Evolutionary conservation across 2,888 invertebrate species (phyloP).

Genomic region (Colostygia pectinataria): DNA sequence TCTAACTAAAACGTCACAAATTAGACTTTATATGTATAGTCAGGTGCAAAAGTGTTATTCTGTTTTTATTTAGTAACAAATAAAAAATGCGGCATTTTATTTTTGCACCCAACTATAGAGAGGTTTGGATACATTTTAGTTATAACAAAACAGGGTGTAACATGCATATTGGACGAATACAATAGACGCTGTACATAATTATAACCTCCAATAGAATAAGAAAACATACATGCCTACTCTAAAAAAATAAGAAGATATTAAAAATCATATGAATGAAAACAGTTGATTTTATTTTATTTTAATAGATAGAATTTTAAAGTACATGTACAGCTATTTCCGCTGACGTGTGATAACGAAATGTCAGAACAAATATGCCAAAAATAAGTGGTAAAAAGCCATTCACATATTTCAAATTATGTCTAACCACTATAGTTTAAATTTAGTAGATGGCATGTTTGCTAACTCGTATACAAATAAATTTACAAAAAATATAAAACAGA

Average conservation of each 20-base stretch:
- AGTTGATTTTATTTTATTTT: no score
- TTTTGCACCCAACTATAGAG: conserved; percentile 1
- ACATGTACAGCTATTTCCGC: no score
- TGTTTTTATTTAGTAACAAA: neutral
- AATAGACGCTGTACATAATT: conserved; percentile 56
- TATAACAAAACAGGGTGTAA: conserved; percentile 49
- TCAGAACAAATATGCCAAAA: no score
- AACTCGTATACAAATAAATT: conserved; percentile 28
- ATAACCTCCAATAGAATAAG: conserved; percentile 43
- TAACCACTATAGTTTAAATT: no score
- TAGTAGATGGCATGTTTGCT: conserved; percentile 1
- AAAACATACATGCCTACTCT: conserved; percentile 38
- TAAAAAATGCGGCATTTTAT: neutral
- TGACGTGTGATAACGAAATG: no score
- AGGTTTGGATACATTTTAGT: conserved; percentile 46
- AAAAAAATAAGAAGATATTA: no score
- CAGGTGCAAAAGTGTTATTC: conserved; percentile 45
- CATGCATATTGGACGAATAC: conserved; percentile 70
- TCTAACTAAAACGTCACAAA: conserved; percentile 42
- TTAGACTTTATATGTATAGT: conserved; percentile 45
- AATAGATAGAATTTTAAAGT: no score
- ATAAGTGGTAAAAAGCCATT: no score
- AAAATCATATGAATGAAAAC: no score
- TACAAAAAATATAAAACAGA: conserved; percentile 46
- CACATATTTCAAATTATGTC: no score